Percentiles rank a stretch among this genome's conserved stretches.
phyloP scores from a whole-genome alignment of 2,888 invertebrate genomes.

The Perithous albicinctus region DNA sequence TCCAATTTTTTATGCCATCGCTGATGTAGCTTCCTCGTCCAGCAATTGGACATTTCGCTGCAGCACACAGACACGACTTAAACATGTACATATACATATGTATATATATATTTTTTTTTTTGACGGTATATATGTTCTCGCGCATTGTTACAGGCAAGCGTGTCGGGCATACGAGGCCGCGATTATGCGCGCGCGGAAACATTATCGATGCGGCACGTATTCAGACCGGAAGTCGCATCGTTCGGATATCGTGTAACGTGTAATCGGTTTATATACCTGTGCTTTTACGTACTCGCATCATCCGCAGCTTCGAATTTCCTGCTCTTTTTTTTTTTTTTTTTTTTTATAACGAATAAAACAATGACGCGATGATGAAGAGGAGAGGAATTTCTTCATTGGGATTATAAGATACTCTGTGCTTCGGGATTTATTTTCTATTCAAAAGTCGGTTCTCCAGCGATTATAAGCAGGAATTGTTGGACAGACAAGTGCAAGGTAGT shows the following conservation, averaged over 20 bases:
- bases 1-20: not conserved
- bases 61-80: not conserved
- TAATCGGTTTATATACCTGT: slow-evolving; percentile 15
- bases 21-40: not conserved
- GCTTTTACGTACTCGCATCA: not conserved
- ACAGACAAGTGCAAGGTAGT: slow-evolving; percentile 80
- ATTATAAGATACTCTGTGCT: not conserved
- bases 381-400: not conserved
- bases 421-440: slow-evolving; percentile 26
- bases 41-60: not conserved
- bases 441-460: not conserved
- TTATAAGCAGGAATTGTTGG: slow-evolving; percentile 14
- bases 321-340: too few species aligned
- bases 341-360: not conserved
- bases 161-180: slow-evolving; percentile 80
- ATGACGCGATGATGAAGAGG: not conserved
- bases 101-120: not conserved
- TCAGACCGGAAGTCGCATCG: slow-evolving; percentile 64
- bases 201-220: slow-evolving; percentile 68
- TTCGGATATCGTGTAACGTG: slow-evolving; percentile 37
- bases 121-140: too few species aligned
- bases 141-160: slow-evolving; percentile 64
- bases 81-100: too few species aligned
- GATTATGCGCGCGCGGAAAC: slow-evolving; percentile 70
- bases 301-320: slow-evolving; percentile 25